Conservation (phyloP, 2,113 vertebrate species). For the Osmerus mordax region DNA sequence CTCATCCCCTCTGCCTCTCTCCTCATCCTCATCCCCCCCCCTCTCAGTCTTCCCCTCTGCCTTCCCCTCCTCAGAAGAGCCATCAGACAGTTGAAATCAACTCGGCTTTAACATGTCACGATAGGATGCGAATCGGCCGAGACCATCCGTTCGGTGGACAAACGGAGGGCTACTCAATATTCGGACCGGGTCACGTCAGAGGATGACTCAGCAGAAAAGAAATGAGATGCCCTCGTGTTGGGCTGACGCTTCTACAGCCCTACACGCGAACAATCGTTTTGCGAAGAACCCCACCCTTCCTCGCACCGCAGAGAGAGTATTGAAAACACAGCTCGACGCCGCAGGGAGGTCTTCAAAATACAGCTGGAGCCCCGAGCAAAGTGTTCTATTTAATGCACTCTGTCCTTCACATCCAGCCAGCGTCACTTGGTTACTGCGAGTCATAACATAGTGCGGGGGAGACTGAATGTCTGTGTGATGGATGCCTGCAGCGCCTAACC, state of each 20-base stretch:
- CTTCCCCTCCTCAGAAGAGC: not conserved
- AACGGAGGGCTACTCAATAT: constrained; percentile 17
- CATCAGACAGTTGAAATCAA: not conserved
- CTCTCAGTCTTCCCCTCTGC: not conserved
- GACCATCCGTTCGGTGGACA: constrained; percentile 27
- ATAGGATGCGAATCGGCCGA: constrained; percentile 12
- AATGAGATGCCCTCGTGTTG: too few species aligned
- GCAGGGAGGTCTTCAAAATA: too few species aligned
- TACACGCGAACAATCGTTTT: not conserved
- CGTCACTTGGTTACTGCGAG: too few species aligned
- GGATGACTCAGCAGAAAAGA: constrained; percentile 15
- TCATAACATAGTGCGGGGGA: not conserved
- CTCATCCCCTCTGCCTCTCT: too few species aligned
- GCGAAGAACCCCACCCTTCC: not conserved
- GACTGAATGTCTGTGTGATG: not conserved
- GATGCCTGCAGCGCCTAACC: not conserved
- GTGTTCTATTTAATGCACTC: too few species aligned
- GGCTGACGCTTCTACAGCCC: not conserved
- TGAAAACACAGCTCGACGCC: not conserved
- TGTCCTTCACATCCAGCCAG: too few species aligned
- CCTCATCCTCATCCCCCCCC: too few species aligned
- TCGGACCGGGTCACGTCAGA: constrained; percentile 15
- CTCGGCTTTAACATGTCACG: not conserved
- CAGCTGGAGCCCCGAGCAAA: too few species aligned
- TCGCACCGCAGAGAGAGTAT: not conserved